phyloP scores from a whole-genome alignment of 2,113 vertebrate genomes.

The Pleuronectes platessa region DNA sequence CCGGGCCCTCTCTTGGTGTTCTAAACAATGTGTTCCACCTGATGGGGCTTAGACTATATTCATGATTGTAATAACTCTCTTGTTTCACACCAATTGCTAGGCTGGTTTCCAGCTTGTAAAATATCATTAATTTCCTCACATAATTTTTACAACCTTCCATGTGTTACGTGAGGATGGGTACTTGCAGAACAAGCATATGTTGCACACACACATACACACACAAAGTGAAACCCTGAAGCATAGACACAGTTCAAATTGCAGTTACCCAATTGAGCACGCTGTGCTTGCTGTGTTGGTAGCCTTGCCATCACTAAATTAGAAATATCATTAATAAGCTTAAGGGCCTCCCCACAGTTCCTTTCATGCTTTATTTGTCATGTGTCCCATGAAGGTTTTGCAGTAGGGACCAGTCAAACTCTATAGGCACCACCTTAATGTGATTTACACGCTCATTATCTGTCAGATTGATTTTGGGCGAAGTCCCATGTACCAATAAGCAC shows the following conservation, averaged over 20 bases:
- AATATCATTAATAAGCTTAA: neutral
- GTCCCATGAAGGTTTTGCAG: too few species aligned
- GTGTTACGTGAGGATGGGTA: constrained; percentile 3
- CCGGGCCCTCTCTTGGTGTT: constrained; percentile 19
- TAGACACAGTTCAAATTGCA: neutral
- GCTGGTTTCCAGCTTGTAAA: constrained; percentile 63
- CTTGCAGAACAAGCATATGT: constrained; percentile 15
- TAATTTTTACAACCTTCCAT: constrained; percentile 34
- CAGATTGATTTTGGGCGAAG: too few species aligned
- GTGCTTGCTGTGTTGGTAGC: neutral
- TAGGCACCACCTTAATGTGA: too few species aligned
- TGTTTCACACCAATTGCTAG: constrained; percentile 40
- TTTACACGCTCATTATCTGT: too few species aligned
- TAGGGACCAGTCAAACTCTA: too few species aligned
- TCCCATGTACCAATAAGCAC: too few species aligned
- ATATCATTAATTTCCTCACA: constrained; percentile 47
- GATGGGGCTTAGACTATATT: constrained; percentile 39
- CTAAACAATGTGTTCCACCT: constrained; percentile 60
- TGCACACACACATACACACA: neutral
- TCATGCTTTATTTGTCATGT: neutral
- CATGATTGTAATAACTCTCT: constrained; percentile 45
- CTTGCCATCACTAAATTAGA: neutral
- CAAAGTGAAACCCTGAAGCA: neutral
- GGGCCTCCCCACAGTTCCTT: neutral
- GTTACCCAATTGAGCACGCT: neutral